A percentile compares a stretch with the other conserved stretches of the same genome.
Conservation (phyloP, 2,888 invertebrate genomes). For the Subacronicta megacephala region DNA sequence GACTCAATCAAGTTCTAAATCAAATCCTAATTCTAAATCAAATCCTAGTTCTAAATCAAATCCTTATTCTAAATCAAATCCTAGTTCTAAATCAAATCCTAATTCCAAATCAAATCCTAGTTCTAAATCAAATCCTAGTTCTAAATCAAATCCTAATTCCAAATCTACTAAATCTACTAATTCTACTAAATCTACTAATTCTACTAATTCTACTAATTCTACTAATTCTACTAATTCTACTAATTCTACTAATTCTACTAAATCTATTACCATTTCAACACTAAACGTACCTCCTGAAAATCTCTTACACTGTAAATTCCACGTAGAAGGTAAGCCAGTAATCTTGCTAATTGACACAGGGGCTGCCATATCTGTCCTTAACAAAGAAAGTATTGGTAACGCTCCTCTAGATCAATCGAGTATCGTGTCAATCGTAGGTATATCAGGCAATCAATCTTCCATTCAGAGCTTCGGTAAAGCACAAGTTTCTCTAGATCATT, state of each 20-base stretch:
- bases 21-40: not conserved
- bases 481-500: slow-evolving; percentile 44
- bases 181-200: too few species aligned
- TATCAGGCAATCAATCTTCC: slow-evolving; percentile 47
- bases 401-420: slow-evolving; percentile 33
- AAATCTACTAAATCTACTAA: too few species aligned
- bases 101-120: too few species aligned
- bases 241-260: not conserved
- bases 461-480: slow-evolving; percentile 46
- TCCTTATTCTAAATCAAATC: too few species aligned
- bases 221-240: too few species aligned
- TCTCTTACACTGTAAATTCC: slow-evolving; percentile 51
- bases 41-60: too few species aligned
- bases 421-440: slow-evolving; percentile 54
- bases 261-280: not conserved
- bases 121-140: too few species aligned
- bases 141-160: too few species aligned
- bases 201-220: too few species aligned
- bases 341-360: slow-evolving; percentile 23
- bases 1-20: not conserved
- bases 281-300: slow-evolving; percentile 58
- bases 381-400: slow-evolving; percentile 43
- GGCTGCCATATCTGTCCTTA: slow-evolving; percentile 54
- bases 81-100: too few species aligned
- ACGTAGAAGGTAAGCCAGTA: slow-evolving; percentile 48